These are phyloP conservation scores for Limonius californicus DNA, from an alignment of 1,140 invertebrate genomes.

Conservation along the genomic window DNA sequence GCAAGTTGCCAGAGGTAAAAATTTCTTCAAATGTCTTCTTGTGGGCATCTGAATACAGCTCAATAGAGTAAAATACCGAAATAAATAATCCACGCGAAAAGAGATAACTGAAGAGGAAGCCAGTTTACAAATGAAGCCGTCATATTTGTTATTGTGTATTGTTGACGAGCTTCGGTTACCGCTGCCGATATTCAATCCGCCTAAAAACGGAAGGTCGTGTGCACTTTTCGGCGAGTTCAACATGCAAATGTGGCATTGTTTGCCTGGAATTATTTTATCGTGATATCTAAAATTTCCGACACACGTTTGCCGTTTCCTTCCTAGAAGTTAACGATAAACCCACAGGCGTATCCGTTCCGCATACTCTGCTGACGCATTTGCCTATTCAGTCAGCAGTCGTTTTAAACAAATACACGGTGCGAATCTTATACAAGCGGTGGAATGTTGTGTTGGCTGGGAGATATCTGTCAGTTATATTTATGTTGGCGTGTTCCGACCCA, in stretches of 20 bases:
- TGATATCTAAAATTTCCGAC: not conserved
- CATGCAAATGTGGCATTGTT: not conserved
- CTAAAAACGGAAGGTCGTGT: too few relatives aligned
- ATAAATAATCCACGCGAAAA: too few relatives aligned
- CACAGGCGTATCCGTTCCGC: constrained; percentile 8
- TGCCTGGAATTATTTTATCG: not conserved
- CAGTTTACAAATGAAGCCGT: too few relatives aligned
- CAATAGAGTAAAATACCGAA: too few relatives aligned
- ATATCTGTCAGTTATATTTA: constrained; percentile 25
- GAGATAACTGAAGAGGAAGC: too few relatives aligned
- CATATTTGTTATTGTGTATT: too few relatives aligned
- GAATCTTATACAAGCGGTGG: constrained; percentile 8
- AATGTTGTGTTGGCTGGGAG: constrained; percentile 24
- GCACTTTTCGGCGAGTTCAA: too few relatives aligned
- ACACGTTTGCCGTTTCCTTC: constrained; percentile 13
- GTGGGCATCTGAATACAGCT: too few relatives aligned
- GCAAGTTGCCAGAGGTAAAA: too few relatives aligned
- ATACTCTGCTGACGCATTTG: constrained; percentile 3
- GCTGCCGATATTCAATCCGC: too few relatives aligned
- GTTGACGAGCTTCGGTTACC: too few relatives aligned
- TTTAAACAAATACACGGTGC: constrained; percentile 4
- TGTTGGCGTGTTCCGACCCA: constrained; percentile 23
- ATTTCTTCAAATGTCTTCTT: too few relatives aligned
- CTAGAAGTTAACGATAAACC: constrained; percentile 6
- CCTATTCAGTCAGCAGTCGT: not conserved